A percentile compares a stretch with the other conserved stretches of the same genome.
These are phyloP conservation scores for Cinclus cinclus DNA, from an alignment of 2,113 vertebrate genomes.

Conservation along the genomic window DNA sequence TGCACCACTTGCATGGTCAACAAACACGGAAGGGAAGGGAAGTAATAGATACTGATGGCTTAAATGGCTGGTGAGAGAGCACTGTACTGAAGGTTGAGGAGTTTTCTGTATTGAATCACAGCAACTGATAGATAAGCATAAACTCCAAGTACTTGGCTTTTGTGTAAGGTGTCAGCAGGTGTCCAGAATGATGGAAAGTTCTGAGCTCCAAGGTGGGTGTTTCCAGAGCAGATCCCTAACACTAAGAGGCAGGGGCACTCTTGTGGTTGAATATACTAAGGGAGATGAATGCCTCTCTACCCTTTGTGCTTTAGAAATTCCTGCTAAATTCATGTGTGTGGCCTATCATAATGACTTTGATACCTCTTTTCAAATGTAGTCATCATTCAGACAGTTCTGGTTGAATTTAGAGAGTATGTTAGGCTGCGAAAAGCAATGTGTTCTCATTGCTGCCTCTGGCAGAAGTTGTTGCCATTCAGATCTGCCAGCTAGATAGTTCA, in stretches of 20 bases:
- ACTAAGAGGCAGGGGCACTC: neutral
- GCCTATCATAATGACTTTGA: neutral
- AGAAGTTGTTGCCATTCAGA: slow-evolving; percentile 13
- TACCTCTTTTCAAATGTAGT: slow-evolving; percentile 8
- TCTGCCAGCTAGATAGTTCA: neutral
- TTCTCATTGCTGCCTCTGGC: slow-evolving; percentile 22
- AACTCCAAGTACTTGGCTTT: neutral
- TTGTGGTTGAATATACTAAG: neutral
- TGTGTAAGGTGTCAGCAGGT: neutral
- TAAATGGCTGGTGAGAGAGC: neutral
- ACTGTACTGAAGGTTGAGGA: neutral
- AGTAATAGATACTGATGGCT: neutral
- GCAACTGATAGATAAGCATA: neutral
- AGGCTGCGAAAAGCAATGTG: neutral
- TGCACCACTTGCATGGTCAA: neutral
- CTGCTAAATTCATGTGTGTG: neutral
- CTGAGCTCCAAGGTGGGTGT: neutral
- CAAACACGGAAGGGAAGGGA: neutral
- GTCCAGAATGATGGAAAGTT: neutral
- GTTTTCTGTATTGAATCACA: neutral
- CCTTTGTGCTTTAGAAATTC: neutral
- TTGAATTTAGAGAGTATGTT: neutral
- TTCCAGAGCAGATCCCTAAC: neutral
- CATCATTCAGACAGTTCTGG: neutral
- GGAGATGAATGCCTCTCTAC: neutral